A percentile compares a stretch with the other conserved stretches of the same genome.
These are phyloP conservation scores for Julus scanicus DNA, from an alignment of 2,888 invertebrate species.

Conservation along the genomic window DNA sequence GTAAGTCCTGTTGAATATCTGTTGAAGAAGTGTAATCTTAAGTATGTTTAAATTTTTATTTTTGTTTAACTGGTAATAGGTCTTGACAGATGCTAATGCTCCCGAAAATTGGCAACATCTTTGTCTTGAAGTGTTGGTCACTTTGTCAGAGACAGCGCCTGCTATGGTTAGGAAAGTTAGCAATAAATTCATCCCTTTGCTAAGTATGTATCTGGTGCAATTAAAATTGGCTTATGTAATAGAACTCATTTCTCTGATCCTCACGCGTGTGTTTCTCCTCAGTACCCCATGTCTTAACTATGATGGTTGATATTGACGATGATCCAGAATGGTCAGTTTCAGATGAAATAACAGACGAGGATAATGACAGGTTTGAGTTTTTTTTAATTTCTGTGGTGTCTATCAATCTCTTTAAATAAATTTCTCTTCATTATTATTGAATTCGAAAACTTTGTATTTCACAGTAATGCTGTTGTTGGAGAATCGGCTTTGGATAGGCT, in stretches of 20 bases:
- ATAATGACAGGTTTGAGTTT: constrained; percentile 77
- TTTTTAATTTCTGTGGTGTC: neutral
- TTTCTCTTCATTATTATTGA: constrained; percentile 57
- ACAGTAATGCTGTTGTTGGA: constrained; percentile 91
- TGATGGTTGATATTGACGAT: constrained; percentile 96
- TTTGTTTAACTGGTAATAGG: constrained; percentile 65
- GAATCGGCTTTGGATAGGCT: constrained; percentile 96
- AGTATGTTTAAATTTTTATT: neutral
- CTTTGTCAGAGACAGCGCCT: constrained; percentile 91
- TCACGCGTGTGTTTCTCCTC: constrained; percentile 67
- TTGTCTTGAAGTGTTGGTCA: constrained; percentile 85
- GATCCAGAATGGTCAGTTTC: constrained; percentile 87
- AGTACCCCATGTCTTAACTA: constrained; percentile 86
- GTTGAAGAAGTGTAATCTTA: neutral
- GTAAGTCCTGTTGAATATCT: constrained; percentile 65
- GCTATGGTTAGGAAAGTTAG: constrained; percentile 96
- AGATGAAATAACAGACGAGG: constrained; percentile 90
- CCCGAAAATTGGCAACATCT: constrained; percentile 85
- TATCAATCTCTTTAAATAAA: neutral
- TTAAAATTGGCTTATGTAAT: neutral
- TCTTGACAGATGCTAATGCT: constrained; percentile 77
- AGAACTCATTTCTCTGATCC: constrained; percentile 54
- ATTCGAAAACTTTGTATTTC: constrained; percentile 4
- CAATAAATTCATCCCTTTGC: constrained; percentile 78
- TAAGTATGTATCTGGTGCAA: constrained; percentile 64